Base-by-base conservation (phyloP, 2,888 invertebrate genomes). In the Chaetogeoica ovagalla region DNA sequence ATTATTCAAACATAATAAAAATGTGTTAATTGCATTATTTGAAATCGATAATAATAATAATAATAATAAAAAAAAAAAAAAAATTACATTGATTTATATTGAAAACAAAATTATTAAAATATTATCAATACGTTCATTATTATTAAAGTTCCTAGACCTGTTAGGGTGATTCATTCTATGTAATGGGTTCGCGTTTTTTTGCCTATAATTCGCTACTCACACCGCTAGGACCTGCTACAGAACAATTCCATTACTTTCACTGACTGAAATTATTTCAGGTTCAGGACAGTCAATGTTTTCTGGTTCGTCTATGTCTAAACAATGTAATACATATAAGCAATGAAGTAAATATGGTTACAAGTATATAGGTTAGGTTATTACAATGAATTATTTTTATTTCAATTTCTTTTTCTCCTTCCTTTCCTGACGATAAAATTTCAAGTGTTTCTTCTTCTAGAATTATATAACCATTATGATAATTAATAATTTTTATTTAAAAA, bases 221-320 rank as follows among this genome's bases (percentile, higher is more conserved):
- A 57, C 79, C 70, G 63, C 79, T 79, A 23, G 79, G 79, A 15
- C 79, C 79, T n/a, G 79, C 79, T 9, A 79, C 57, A 71, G 79
- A 71, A 79, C 30, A 57, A 52, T 63, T 79, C 63, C 79, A 43
- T 70, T 71, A 39, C 71, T 63, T 65, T 79, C 71, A 5, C 63
- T 71, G 2, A 71, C 70, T 15, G 79, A 79, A 23, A 71, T 79
- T 23, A 63, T 63, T 57, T 79, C 79, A 43, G 63, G 71, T 23
- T 71, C 63, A 23, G 62, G 62, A 2, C 30, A n/a, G 7, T 55
- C 63, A 65, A 55, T 65, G 55, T 63, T 55, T 30, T 63, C 52
- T 15, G 48, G 13, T 77, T 77, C 71, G 43, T 79, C 79, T 63
- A 79, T 69, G 62, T 68, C 30, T 59, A 68, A 59, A n/a, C n/a